Conservation (phyloP, 2,888 invertebrate species). For the Agrotis clavis region DNA sequence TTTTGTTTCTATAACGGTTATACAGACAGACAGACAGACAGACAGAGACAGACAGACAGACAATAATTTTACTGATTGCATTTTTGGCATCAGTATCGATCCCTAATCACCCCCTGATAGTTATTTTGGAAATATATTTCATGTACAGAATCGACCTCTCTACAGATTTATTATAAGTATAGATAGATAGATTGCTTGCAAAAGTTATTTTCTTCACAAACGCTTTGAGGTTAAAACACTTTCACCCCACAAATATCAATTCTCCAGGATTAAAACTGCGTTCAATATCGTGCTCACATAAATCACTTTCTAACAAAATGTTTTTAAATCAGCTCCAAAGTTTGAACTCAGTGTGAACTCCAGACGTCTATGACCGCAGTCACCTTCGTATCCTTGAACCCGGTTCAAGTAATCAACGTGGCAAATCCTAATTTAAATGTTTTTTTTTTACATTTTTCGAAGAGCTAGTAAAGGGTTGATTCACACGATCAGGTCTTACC, state of each 20-base stretch:
- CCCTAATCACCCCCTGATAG: too few relatives aligned
- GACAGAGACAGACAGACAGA: too few relatives aligned
- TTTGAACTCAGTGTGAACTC: constrained; percentile 57
- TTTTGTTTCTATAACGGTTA: too few relatives aligned
- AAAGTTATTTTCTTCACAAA: background rate
- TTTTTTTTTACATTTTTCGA: constrained; percentile 14
- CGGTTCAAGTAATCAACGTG: constrained; percentile 43
- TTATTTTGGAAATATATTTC: too few relatives aligned
- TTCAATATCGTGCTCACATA: constrained; percentile 38
- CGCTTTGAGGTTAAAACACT: background rate
- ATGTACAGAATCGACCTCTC: too few relatives aligned
- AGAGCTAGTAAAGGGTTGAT: constrained; percentile 34
- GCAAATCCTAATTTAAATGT: constrained; percentile 53
- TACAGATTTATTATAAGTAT: too few relatives aligned
- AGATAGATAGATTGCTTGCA: background rate
- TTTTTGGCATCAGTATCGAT: too few relatives aligned
- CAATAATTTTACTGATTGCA: too few relatives aligned
- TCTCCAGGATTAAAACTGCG: constrained; percentile 29
- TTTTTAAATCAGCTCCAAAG: constrained; percentile 39
- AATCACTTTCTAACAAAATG: constrained; percentile 46
- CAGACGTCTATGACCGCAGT: constrained; percentile 50
- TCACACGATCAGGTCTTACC: constrained; percentile 25
- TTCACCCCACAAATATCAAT: constrained; percentile 16
- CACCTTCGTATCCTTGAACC: constrained; percentile 58
- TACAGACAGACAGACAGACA: too few relatives aligned